phyloP scores from a whole-genome alignment of 2,888 invertebrate genomes.

The Pasiphila rectangulata region DNA sequence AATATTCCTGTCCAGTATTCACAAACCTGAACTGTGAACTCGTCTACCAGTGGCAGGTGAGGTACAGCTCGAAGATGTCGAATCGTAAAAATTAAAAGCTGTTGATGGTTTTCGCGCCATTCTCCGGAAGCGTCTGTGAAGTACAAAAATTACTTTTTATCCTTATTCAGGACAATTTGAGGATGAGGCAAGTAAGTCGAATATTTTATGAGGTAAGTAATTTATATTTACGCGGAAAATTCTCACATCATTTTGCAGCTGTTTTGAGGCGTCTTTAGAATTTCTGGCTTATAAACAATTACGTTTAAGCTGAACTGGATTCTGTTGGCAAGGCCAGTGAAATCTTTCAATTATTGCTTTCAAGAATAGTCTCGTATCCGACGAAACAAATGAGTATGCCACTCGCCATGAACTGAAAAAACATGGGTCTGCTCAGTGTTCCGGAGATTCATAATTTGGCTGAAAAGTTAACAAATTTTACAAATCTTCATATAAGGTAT shows the following conservation, averaged over 20 bases:
- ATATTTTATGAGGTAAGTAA: constrained; percentile 11
- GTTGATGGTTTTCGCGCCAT: constrained; percentile 55
- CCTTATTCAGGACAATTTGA: constrained; percentile 1
- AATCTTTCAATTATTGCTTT: constrained; percentile 35
- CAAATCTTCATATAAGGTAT: too few relatives aligned
- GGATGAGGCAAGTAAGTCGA: background rate
- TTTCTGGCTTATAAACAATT: background rate
- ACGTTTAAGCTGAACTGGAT: too few relatives aligned
- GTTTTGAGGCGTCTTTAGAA: constrained; percentile 2
- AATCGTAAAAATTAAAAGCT: constrained; percentile 62
- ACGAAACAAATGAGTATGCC: constrained; percentile 64
- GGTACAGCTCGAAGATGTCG: constrained; percentile 60
- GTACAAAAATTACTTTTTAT: background rate
- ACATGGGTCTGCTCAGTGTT: constrained; percentile 62
- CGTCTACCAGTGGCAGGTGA: constrained; percentile 70
- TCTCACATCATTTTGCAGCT: constrained; percentile 12
- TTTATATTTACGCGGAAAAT: constrained; percentile 10
- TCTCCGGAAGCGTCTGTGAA: constrained; percentile 50
- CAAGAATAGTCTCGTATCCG: constrained; percentile 64
- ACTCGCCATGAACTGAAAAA: constrained; percentile 61
- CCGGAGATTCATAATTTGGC: constrained; percentile 53
- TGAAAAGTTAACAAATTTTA: constrained; percentile 42
- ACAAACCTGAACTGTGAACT: constrained; percentile 62
- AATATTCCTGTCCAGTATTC: too few relatives aligned
- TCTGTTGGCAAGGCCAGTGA: background rate